Conservation (phyloP, 2,888 invertebrate genomes). For the Andrena trimmerana region DNA sequence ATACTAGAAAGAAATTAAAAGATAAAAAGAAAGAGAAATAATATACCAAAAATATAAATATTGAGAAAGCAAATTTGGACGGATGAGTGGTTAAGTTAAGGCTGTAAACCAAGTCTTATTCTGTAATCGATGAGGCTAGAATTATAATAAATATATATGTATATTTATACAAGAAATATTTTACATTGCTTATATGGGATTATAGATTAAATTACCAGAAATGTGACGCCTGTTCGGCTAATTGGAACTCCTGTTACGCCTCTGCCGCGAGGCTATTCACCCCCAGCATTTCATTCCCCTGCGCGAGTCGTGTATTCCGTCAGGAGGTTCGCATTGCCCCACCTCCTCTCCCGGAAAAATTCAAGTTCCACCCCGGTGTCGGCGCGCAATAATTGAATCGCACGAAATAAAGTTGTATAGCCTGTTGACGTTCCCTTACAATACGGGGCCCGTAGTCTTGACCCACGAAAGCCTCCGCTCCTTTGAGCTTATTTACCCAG, state of each 20-base stretch:
- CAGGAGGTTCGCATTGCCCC: not conserved
- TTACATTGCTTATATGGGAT: not conserved
- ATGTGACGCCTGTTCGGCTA: not conserved
- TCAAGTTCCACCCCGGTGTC: not conserved
- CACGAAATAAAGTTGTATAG: slow-evolving; percentile 37
- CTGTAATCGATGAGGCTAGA: no score
- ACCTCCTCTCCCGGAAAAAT: not conserved
- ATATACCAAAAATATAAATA: no score
- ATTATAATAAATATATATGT: no score
- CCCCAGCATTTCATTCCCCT: slow-evolving; percentile 1
- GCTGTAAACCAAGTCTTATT: no score
- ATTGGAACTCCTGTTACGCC: slow-evolving; percentile 3
- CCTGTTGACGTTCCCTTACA: slow-evolving; percentile 39
- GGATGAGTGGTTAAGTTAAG: no score
- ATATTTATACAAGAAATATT: no score
- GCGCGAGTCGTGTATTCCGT: slow-evolving; percentile 17
- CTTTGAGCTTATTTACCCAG: slow-evolving; percentile 57
- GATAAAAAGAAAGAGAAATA: no score
- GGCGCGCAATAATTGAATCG: slow-evolving; percentile 50
- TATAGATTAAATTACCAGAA: not conserved
- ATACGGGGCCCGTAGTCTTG: slow-evolving; percentile 33
- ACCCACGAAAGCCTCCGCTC: slow-evolving; percentile 40
- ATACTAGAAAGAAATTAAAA: no score
- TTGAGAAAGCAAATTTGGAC: no score
- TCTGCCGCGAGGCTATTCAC: not conserved